Evolutionary conservation across 2,113 vertebrate species (phyloP).

Genomic region (Bungarus multicinctus): DNA sequence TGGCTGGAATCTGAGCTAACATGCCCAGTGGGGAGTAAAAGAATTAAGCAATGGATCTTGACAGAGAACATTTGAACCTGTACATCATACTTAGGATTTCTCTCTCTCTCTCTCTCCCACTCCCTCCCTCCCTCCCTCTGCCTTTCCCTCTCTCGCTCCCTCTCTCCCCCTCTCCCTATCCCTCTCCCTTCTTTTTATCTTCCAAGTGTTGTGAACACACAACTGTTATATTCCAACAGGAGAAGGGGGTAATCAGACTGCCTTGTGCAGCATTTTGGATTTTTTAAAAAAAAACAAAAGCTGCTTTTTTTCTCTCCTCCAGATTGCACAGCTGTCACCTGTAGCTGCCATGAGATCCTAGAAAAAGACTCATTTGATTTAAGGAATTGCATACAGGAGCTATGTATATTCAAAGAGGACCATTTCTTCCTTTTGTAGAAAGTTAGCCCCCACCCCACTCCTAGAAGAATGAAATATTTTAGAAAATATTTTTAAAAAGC

Average conservation of each 20-base stretch:
- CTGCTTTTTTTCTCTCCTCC: background rate
- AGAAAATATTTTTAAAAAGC: too few species aligned
- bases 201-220: background rate
- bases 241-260: background rate
- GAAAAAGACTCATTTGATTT: background rate
- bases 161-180: rapidly evolving
- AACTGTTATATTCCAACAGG: background rate
- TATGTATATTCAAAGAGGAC: background rate
- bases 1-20: background rate
- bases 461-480: too few species aligned
- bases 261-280: background rate
- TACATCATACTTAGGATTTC: background rate
- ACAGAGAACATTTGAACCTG: background rate
- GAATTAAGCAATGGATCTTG: background rate
- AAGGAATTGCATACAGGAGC: background rate
- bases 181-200: background rate
- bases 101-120: background rate
- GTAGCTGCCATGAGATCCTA: background rate
- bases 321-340: background rate
- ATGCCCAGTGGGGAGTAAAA: background rate
- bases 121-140: background rate
- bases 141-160: too few species aligned
- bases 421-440: background rate
- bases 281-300: background rate
- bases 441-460: too few species aligned